Evolutionary conservation across 2,113 vertebrate species (phyloP).

Genomic region (Otus sunia): DNA sequence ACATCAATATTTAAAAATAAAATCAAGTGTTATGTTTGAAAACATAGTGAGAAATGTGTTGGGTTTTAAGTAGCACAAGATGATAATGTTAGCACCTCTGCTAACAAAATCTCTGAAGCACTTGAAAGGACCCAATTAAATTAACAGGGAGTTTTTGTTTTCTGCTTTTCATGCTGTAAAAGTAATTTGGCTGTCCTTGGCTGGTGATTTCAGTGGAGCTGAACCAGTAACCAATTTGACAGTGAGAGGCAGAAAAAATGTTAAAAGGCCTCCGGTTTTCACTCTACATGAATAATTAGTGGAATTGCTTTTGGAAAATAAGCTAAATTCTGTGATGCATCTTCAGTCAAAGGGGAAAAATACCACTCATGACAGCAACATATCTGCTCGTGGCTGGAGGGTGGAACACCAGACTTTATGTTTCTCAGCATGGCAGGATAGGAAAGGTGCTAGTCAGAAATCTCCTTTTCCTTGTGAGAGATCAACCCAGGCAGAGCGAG

Average conservation of each 20-base stretch:
- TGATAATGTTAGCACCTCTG: slow-evolving; percentile 41
- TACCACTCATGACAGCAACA: not conserved
- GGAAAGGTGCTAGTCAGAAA: not conserved
- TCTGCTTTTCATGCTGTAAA: slow-evolving; percentile 7
- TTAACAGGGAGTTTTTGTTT: slow-evolving; percentile 51
- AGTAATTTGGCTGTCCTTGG: slow-evolving; percentile 14
- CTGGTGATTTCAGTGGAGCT: not conserved
- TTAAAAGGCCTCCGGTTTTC: not conserved
- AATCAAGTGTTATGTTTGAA: slow-evolving; percentile 57
- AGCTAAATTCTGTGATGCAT: not conserved
- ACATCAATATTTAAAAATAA: slow-evolving; percentile 57
- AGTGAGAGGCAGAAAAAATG: not conserved
- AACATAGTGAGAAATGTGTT: slow-evolving; percentile 56
- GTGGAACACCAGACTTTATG: accelerated
- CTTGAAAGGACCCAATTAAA: slow-evolving; percentile 52
- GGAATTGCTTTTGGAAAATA: not conserved
- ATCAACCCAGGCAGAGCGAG: not conserved
- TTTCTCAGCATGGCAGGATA: not conserved
- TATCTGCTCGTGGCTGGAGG: not conserved
- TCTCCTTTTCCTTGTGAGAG: not conserved
- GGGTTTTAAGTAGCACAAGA: slow-evolving; percentile 42
- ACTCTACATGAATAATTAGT: not conserved
- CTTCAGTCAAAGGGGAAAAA: not conserved
- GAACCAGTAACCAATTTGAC: slow-evolving; percentile 1
- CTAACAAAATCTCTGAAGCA: slow-evolving; percentile 60